Evolutionary conservation across 1,140 invertebrate genomes (phyloP).

Genomic region (Platorchestia sp.): DNA sequence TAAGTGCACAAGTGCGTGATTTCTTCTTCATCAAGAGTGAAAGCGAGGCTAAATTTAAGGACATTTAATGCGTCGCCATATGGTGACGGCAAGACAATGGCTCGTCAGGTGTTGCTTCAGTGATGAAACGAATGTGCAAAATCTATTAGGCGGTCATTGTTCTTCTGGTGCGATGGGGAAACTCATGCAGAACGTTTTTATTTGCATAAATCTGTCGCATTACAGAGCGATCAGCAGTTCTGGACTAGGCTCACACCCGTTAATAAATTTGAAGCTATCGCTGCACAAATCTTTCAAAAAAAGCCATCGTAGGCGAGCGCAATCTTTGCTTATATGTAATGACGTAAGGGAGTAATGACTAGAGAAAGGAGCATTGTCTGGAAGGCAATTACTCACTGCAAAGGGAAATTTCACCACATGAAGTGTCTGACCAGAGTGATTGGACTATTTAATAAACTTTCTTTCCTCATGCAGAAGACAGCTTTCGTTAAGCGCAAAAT

Average conservation of each 20-base stretch:
- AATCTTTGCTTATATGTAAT: too few relatives aligned
- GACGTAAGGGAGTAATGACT: neutral
- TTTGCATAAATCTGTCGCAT: neutral
- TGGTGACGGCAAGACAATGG: neutral
- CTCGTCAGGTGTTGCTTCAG: neutral
- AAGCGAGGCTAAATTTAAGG: neutral
- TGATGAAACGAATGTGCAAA: neutral
- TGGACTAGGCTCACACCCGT: too few relatives aligned
- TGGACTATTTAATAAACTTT: neutral
- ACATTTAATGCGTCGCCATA: neutral
- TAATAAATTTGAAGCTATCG: neutral
- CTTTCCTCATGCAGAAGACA: neutral
- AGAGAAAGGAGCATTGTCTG: neutral
- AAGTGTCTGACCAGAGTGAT: neutral
- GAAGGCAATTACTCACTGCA: neutral
- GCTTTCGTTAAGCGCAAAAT: neutral
- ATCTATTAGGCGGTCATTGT: neutral
- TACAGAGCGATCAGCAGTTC: neutral
- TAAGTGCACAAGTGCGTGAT: neutral
- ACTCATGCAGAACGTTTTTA: neutral
- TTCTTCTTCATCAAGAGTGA: neutral
- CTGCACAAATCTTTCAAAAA: neutral
- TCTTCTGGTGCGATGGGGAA: neutral
- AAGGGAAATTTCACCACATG: neutral
- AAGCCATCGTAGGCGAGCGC: too few relatives aligned